Percentiles rank a stretch among this genome's conserved stretches.
Evolutionary conservation across 2,888 invertebrate species (phyloP).

Genomic region (Hirtodrosophila confusa): DNA sequence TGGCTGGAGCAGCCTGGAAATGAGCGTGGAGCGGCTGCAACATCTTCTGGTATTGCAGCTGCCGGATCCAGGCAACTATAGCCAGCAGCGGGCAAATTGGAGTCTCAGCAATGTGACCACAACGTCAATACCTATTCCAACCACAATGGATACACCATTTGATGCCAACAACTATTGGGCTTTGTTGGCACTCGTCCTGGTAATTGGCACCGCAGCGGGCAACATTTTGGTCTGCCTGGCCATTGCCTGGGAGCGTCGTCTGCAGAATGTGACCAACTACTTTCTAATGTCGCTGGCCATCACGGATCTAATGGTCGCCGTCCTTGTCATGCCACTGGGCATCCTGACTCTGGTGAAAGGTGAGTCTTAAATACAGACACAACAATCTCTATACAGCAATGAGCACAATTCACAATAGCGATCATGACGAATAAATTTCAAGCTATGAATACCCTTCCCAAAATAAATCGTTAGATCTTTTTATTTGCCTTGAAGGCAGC

Average conservation of each 20-base stretch:
- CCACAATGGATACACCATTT: slow-evolving; percentile 20
- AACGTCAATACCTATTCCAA: slow-evolving; percentile 7
- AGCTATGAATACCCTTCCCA: no score
- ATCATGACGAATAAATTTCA: no score
- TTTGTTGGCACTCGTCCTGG: slow-evolving; percentile 90
- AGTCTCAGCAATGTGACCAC: slow-evolving; percentile 51
- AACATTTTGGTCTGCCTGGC: slow-evolving; percentile 97
- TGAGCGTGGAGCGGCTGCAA: slow-evolving; percentile 52
- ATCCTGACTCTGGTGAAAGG: slow-evolving; percentile 92
- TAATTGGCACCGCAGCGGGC: slow-evolving; percentile 94
- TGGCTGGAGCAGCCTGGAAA: slow-evolving; percentile 47
- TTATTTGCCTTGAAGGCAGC: no score
- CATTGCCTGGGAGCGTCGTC: slow-evolving; percentile 94
- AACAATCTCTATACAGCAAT: neutral
- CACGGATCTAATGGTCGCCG: slow-evolving; percentile 96
- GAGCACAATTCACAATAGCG: neutral
- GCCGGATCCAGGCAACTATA: slow-evolving; percentile 29
- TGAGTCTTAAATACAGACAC: slow-evolving; percentile 84
- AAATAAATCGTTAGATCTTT: no score
- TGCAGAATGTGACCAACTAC: slow-evolving; percentile 98
- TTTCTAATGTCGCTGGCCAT: slow-evolving; percentile 98
- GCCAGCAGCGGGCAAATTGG: slow-evolving; percentile 31
- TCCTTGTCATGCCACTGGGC: slow-evolving; percentile 97
- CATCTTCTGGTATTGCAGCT: slow-evolving; percentile 50
- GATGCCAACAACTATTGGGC: slow-evolving; percentile 92